Evolutionary conservation across 2,888 invertebrate genomes (phyloP).

Genomic region (Aleiodes alternator): DNA sequence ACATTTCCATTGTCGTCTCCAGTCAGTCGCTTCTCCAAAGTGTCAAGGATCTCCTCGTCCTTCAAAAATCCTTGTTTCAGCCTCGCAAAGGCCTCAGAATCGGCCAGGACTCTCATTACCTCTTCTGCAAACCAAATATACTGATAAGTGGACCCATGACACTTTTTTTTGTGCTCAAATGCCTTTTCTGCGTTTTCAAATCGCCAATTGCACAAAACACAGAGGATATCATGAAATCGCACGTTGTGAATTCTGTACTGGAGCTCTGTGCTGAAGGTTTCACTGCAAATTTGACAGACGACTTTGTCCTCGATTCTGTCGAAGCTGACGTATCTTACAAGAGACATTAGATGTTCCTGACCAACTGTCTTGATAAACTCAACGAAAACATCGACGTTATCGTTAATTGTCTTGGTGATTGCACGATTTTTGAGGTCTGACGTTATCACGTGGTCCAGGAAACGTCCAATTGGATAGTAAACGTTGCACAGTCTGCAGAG

Average conservation of each 20-base stretch:
- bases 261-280: conserved; percentile 4
- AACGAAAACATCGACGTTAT: too few relatives aligned
- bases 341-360: too few relatives aligned
- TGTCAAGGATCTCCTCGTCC: neutral
- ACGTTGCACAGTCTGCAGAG: too few relatives aligned
- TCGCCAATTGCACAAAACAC: conserved; percentile 58
- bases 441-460: too few relatives aligned
- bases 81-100: conserved; percentile 43
- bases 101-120: conserved; percentile 51
- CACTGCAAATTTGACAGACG: neutral
- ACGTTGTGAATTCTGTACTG: conserved; percentile 55
- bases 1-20: neutral
- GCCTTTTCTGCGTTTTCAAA: too few relatives aligned
- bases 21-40: too few relatives aligned
- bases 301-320: conserved; percentile 5
- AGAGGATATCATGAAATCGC: conserved; percentile 59
- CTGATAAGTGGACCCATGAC: conserved; percentile 58
- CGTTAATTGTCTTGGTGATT: too few relatives aligned
- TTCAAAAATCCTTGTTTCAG: conserved; percentile 46
- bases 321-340: too few relatives aligned
- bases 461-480: too few relatives aligned
- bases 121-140: conserved; percentile 63
- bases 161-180: too few relatives aligned
- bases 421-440: too few relatives aligned
- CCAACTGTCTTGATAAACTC: too few relatives aligned